Conservation (phyloP, 2,888 invertebrate genomes). For the Drosophila prolongata region DNA sequence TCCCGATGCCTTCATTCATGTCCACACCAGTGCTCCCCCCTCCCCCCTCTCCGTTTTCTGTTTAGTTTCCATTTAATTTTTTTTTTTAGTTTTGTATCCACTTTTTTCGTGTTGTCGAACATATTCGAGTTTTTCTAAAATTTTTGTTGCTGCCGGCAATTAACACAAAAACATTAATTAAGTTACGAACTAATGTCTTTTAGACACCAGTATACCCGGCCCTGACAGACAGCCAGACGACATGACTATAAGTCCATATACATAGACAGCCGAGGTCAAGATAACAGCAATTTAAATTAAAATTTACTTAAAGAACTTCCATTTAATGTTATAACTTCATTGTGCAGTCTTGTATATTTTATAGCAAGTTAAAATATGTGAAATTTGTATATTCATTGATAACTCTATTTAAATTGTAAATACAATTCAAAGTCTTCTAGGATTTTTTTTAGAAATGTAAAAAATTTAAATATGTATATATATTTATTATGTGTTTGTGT, state of each 20-base stretch:
- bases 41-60: background rate
- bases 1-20: conserved; percentile 33
- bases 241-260: conserved; percentile 60
- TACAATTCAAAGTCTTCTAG: too few relatives aligned
- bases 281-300: too few relatives aligned
- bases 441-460: too few relatives aligned
- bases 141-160: conserved; percentile 53
- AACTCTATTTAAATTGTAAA: too few relatives aligned
- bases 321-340: too few relatives aligned
- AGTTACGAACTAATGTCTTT: conserved; percentile 77
- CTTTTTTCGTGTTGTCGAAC: conserved; percentile 18
- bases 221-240: conserved; percentile 75
- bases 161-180: conserved; percentile 79
- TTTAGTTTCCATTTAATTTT: conserved; percentile 11
- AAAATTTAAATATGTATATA: too few relatives aligned
- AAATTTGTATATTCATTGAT: too few relatives aligned
- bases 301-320: too few relatives aligned
- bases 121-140: conserved; percentile 27
- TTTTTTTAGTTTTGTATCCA: conserved; percentile 4
- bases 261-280: background rate
- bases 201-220: conserved; percentile 56
- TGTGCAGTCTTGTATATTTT: too few relatives aligned
- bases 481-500: too few relatives aligned
- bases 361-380: too few relatives aligned
- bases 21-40: background rate